Percentiles rank a stretch among this genome's conserved stretches.
Conservation (phyloP, 2,888 invertebrate genomes). For the Cephus spinipes region DNA sequence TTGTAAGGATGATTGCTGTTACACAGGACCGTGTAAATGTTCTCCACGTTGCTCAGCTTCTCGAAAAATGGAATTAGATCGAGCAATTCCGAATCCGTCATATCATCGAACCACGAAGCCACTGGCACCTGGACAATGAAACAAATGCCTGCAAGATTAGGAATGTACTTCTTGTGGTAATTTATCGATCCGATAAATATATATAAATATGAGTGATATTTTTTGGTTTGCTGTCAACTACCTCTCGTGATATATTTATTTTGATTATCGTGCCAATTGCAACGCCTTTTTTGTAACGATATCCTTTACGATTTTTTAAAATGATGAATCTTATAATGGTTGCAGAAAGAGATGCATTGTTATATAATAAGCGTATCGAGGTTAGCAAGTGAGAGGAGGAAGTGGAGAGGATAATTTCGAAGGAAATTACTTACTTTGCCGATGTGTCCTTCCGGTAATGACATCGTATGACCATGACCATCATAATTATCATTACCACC, state of each 20-base stretch:
- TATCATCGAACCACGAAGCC: conserved; percentile 99
- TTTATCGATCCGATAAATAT: neutral
- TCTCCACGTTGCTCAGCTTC: conserved; percentile 95
- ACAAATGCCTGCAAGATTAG: neutral
- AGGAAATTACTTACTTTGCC: neutral
- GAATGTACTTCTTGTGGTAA: neutral
- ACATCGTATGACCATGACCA: neutral
- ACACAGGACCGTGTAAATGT: conserved; percentile 94
- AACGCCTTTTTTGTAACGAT: neutral
- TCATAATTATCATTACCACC: conserved; percentile 2
- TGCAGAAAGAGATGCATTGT: neutral
- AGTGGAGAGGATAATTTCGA: neutral
- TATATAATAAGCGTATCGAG: neutral
- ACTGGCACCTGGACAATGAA: conserved; percentile 85
- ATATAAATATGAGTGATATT: neutral
- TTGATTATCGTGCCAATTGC: neutral
- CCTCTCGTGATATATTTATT: neutral
- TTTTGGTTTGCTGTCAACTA: neutral
- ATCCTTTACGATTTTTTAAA: neutral
- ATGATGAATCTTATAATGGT: neutral
- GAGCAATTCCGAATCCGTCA: conserved; percentile 95
- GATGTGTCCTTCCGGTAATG: neutral
- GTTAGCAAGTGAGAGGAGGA: neutral
- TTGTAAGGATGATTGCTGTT: conserved; percentile 91
- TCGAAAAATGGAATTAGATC: conserved; percentile 99